Conservation (phyloP, 2,113 vertebrate species). For the Anser brachyrhynchus region DNA sequence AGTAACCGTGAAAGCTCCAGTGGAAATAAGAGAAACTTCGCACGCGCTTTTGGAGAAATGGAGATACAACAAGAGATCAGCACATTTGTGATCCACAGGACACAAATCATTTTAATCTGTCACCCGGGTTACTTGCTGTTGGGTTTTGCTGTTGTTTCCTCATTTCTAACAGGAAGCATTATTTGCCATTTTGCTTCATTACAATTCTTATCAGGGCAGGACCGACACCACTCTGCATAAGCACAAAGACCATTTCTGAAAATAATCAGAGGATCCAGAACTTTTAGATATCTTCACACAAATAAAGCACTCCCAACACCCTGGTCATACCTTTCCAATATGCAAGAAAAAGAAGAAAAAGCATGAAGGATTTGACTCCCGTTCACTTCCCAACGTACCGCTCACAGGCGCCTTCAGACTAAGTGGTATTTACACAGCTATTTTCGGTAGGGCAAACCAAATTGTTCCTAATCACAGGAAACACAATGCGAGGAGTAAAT, state of each 20-base stretch:
- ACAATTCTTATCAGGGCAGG: not conserved
- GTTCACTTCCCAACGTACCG: not conserved
- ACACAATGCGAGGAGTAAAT: constrained; percentile 44
- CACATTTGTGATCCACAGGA: not conserved
- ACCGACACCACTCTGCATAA: not conserved
- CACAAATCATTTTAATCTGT: not conserved
- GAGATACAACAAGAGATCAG: not conserved
- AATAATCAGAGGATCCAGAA: not conserved
- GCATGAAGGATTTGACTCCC: not conserved
- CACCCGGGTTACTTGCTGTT: not conserved
- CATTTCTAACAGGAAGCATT: not conserved
- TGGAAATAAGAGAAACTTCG: not conserved
- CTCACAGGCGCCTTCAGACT: not conserved
- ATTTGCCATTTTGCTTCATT: not conserved
- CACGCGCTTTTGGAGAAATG: not conserved
- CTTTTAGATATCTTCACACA: not conserved
- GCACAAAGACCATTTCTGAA: not conserved
- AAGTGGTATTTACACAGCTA: not conserved
- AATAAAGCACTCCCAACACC: not conserved
- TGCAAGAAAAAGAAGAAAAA: not conserved
- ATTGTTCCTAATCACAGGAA: not conserved
- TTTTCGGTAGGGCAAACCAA: constrained; percentile 8
- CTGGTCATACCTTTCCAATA: not conserved
- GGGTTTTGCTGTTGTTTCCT: not conserved
- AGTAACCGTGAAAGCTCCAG: not conserved